Percentiles rank a stretch among this genome's conserved stretches.
These are phyloP conservation scores for Bucorvus abyssinicus DNA, from an alignment of 2,797 vertebrate species.

Conservation along the genomic window DNA sequence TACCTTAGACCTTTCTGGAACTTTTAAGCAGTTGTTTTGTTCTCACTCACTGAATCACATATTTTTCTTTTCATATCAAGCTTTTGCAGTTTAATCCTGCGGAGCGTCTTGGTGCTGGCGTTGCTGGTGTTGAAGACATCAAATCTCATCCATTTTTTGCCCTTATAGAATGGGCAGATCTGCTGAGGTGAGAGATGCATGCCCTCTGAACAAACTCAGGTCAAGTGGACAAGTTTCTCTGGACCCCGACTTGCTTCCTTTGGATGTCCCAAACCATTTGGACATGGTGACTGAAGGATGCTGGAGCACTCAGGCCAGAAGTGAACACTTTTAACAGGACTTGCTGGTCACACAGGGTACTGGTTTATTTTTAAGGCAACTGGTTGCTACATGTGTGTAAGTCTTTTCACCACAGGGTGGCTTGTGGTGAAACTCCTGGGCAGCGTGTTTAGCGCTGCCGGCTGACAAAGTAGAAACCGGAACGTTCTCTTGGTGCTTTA, in stretches of 20 bases:
- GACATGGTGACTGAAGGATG: not conserved
- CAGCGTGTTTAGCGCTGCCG: not conserved
- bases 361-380: not conserved
- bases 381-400: not conserved
- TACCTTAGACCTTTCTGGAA: conserved; percentile 68
- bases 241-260: not conserved
- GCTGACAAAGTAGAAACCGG: not conserved
- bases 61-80: conserved; percentile 73
- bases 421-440: not conserved
- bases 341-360: conserved; percentile 9
- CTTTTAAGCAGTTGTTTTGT: conserved; percentile 64
- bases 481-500: conserved; percentile 5
- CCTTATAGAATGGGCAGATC: conserved; percentile 85
- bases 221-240: conserved; percentile 2
- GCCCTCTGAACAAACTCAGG: conserved; percentile 23
- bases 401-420: not conserved
- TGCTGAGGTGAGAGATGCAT: conserved; percentile 70
- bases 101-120: conserved; percentile 92
- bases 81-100: conserved; percentile 94
- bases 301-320: not conserved
- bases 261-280: not conserved
- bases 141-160: conserved; percentile 96
- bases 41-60: conserved; percentile 68
- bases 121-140: conserved; percentile 92
- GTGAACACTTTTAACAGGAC: not conserved